A percentile compares a stretch with the other conserved stretches of the same genome.
phyloP scores from a whole-genome alignment of 2,888 invertebrate genomes.

The Nomada lathburiana region DNA sequence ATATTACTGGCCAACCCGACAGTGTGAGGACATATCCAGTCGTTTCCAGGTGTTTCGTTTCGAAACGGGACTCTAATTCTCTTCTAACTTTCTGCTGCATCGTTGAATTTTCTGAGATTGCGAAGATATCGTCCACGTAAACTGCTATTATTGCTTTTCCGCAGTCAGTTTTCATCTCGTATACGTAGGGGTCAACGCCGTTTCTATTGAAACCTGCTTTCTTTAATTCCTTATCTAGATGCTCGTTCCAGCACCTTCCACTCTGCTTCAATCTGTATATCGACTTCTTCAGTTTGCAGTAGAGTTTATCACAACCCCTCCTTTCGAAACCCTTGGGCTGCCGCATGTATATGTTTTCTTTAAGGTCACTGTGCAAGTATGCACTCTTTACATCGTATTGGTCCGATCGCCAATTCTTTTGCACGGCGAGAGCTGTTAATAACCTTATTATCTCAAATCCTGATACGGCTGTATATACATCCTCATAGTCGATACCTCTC shows the following conservation, averaged over 20 bases:
- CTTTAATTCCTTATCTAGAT: not conserved
- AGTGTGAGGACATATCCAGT: constrained; percentile 6
- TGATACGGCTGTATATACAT: constrained; percentile 1
- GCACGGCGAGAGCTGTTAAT: not conserved
- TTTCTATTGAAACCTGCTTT: constrained; percentile 11
- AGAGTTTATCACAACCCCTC: not conserved
- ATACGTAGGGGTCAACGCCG: not conserved
- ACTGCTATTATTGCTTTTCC: constrained; percentile 10
- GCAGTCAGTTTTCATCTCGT: not conserved
- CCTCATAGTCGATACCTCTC: not conserved
- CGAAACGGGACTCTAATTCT: not conserved
- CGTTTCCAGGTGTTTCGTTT: constrained; percentile 11
- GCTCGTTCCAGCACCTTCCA: constrained; percentile 4
- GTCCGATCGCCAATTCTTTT: not conserved
- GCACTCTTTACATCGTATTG: constrained; percentile 14
- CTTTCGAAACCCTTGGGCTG: constrained; percentile 2
- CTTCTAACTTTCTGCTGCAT: not conserved
- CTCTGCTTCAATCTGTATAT: constrained; percentile 19
- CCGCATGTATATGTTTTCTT: constrained; percentile 2
- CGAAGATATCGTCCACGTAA: constrained; percentile 9
- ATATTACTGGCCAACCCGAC: not conserved
- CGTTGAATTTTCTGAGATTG: not conserved
- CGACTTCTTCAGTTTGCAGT: constrained; percentile 8
- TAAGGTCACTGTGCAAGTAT: constrained; percentile 1
- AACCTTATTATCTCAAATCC: constrained; percentile 16